Evolutionary conservation across 2,113 vertebrate genomes (phyloP), one percentile per base, ranked within the genome.

Genomic region (Nannobrachium achirus): DNA sequence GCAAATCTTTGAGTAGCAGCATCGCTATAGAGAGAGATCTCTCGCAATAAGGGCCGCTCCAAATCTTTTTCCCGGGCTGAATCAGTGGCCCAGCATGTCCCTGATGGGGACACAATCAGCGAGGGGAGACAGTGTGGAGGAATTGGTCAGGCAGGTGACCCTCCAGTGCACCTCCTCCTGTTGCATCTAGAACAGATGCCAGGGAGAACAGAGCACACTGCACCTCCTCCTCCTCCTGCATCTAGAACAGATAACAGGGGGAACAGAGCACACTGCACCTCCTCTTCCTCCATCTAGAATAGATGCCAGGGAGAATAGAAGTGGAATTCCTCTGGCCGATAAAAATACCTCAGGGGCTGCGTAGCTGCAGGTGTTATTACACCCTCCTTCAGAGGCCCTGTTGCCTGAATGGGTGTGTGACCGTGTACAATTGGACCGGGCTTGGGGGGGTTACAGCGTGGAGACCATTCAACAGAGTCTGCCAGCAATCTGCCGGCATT

Each of bases 281-380:
- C 57, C 44, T 61, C 59, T 66, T 81, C 60, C 55, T 33, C 62
- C 58, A 63, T 77, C 57, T 9, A 65, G 69, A 76, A 55, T 3
- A 55, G 62, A 50, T 33, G 70, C 67, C 62, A 7, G 10, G 50
- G 48, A 61, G 65, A 80, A 85, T 72, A 79, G 76, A 87, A n/a
- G 78, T 81, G 74, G 80, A 84, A 90, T 89, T 89, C 87, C 72
- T 58, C 59, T 39, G 63, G 61, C 79, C 78, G 88, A 88, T 87
- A 89, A 91, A 91, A 90, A 92, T 92, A 91, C 76, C 78, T 76
- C 72, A 60, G 61, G 69, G 66, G 69, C 55, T 79, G 79, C 20
- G 68, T 74, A 69, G 78, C 83, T 85, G 84, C 87, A 89, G 89
- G 88, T 90, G 81, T 88, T 86, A 90, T 88, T 88, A 89, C 86